Evolutionary conservation across 2,797 vertebrate species (phyloP), one percentile per base, ranked within the genome.

Genomic region (Meda fulgida): DNA sequence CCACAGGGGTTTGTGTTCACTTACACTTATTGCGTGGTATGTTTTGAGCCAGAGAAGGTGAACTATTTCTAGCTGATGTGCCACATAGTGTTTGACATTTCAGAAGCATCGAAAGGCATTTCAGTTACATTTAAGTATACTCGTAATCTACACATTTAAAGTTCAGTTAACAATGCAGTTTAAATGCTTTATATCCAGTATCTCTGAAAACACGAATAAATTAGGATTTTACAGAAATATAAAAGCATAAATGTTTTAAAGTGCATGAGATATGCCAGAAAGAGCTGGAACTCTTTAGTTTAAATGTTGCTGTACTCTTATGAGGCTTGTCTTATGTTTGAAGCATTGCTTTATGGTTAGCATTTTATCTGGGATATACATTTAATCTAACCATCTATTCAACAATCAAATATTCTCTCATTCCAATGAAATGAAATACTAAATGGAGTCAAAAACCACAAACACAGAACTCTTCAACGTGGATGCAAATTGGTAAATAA

Each of bases 21-120:
- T 10, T 58, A n/a, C 4, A 26, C n/a, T n/a, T n/a, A n/a, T n/a
- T 60, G 58, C 11, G n/a, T 60, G 26, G 23, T 26, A 26, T 9
- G 21, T 60, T 60, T 60, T 14, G 23, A 11, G 4, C n/a, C n/a
- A 60, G 10, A 13, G 10, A 26, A 13, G 4, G 4, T 13, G 10
- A 60, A 60, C 5, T 48, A 11, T 14, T 34, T 53, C 51, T 29
- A 53, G 26, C 72, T 21, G 71, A 34, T 3, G 18, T 29, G 0
- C 26, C 67, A 53, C 48, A 38, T 71, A 21, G 34, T 38, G 46
- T 14, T 31, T 71, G 36, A 55, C n/a, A 71, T 58, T 81, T 81
- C 16, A 40, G 48, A 34, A 38, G 18, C 23, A 26, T 55, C 19
- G 3, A 53, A 55, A 69, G 8, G 46, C 14, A 16, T 16, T 29